These are phyloP conservation scores for Diabrotica undecimpunctata DNA, from an alignment of 1,140 invertebrate genomes.

Conservation along the genomic window DNA sequence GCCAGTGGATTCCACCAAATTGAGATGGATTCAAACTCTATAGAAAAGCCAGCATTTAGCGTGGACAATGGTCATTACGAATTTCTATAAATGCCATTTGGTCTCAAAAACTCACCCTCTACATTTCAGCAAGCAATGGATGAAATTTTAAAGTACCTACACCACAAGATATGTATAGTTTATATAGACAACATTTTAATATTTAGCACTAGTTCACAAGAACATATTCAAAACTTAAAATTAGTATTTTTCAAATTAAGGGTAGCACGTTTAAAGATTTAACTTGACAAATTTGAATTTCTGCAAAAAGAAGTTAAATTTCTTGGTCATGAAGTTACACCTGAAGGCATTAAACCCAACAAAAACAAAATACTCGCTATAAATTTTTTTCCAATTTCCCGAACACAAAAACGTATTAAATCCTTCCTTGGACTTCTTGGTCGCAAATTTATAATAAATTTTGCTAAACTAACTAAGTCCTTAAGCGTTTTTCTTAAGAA, in stretches of 20 bases:
- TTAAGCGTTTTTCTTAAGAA: too few relatives aligned
- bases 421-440: too few relatives aligned
- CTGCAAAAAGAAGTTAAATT: too few relatives aligned
- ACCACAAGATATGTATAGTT: conserved; percentile 18
- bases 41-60: conserved; percentile 45
- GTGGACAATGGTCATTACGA: conserved; percentile 27
- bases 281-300: conserved; percentile 10
- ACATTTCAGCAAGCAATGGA: conserved; percentile 24
- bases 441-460: too few relatives aligned
- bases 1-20: conserved; percentile 23
- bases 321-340: too few relatives aligned
- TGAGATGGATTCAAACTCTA: conserved; percentile 23
- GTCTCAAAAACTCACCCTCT: conserved; percentile 19
- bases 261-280: conserved; percentile 12
- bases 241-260: conserved; percentile 12
- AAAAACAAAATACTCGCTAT: too few relatives aligned
- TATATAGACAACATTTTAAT: conserved; percentile 22
- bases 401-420: too few relatives aligned
- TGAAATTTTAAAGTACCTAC: conserved; percentile 18
- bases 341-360: too few relatives aligned
- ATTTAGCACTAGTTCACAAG: conserved; percentile 14
- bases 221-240: conserved; percentile 17
- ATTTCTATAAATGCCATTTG: conserved; percentile 21
- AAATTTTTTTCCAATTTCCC: too few relatives aligned
- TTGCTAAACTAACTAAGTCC: too few relatives aligned